These are phyloP conservation scores for pig (Sus scrofa) DNA, from an alignment of 2,113 vertebrate genomes.

Conservation along the genomic window DNA sequence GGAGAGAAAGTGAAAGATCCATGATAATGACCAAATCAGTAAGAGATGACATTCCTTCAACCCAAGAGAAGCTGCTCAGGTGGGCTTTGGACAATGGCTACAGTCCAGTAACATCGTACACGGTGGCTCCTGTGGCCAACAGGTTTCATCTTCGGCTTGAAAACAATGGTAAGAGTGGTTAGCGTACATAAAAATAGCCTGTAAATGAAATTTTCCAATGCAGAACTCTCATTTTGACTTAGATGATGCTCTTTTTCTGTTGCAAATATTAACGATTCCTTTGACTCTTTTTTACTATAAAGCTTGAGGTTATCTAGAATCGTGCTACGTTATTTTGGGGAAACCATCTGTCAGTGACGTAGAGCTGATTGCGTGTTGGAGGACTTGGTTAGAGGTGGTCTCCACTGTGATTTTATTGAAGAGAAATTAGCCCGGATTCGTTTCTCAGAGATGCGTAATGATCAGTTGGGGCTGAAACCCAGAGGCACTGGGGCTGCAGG, in stretches of 20 bases:
- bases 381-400: neutral
- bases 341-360: neutral
- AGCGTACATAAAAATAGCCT: neutral
- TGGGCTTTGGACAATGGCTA: conserved; percentile 93
- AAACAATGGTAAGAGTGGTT: conserved; percentile 90
- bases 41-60: conserved; percentile 89
- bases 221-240: conserved; percentile 2
- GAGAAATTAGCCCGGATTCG: neutral
- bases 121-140: conserved; percentile 94
- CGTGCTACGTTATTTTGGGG: neutral
- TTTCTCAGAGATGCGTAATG: neutral
- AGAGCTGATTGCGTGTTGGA: neutral
- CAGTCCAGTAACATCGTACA: conserved; percentile 94
- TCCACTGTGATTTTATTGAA: neutral
- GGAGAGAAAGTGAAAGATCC: conserved; percentile 88
- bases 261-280: neutral
- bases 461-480: neutral
- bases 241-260: conserved; percentile 44
- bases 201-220: neutral
- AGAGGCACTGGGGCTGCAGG: neutral
- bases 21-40: conserved; percentile 88
- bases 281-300: neutral
- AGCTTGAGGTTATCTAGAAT: neutral
- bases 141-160: conserved; percentile 93
- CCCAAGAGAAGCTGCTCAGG: conserved; percentile 91